Evolutionary conservation across 2,888 invertebrate species (phyloP).

Genomic region (Enchytraeus crypticus): DNA sequence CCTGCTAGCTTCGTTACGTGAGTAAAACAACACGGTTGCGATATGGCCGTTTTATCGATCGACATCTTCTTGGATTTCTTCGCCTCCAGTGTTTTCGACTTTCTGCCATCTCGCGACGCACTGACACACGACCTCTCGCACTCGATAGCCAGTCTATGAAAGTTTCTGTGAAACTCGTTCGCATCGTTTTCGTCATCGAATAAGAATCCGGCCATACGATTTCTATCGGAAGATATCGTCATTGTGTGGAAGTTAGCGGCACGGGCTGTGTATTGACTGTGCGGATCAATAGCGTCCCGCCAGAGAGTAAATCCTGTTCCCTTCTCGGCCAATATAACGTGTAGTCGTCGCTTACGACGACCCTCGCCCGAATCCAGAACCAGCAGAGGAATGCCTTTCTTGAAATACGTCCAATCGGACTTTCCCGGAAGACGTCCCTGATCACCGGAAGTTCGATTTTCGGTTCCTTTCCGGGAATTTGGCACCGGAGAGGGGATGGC

Average conservation of each 20-base stretch:
- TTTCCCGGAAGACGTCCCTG: background rate
- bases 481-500: background rate
- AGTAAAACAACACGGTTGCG: constrained; percentile 74
- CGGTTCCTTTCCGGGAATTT: too few relatives aligned
- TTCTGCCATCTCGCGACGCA: constrained; percentile 45
- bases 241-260: constrained; percentile 67
- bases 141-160: constrained; percentile 62
- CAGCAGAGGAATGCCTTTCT: constrained; percentile 70
- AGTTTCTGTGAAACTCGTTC: constrained; percentile 54
- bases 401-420: constrained; percentile 61
- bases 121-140: constrained; percentile 70
- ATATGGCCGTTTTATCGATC: constrained; percentile 71
- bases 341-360: constrained; percentile 51
- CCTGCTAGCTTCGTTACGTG: constrained; percentile 68
- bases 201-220: constrained; percentile 67
- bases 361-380: constrained; percentile 69
- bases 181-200: constrained; percentile 69
- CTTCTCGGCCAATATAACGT: constrained; percentile 65
- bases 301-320: constrained; percentile 74
- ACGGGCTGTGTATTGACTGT: constrained; percentile 63
- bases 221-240: constrained; percentile 68
- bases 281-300: constrained; percentile 70
- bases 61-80: constrained; percentile 48
- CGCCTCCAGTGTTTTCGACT: constrained; percentile 47
- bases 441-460: background rate